Evolutionary conservation across 2,888 invertebrate genomes (phyloP).

Genomic region (Sisyra nigra): DNA sequence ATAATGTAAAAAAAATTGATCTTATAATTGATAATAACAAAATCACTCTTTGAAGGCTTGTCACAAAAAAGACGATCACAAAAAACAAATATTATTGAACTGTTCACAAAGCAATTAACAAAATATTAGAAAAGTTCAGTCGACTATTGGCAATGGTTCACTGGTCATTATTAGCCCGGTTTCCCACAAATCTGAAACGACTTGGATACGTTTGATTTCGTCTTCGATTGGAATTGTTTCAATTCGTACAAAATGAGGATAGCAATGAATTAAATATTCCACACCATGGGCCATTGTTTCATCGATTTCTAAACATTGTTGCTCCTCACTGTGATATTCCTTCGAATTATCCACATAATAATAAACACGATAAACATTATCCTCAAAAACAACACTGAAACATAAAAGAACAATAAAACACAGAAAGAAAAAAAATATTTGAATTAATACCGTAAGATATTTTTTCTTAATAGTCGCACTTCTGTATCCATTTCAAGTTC

Average conservation of each 20-base stretch:
- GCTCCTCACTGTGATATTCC: slow-evolving; percentile 66
- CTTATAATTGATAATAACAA: too few relatives aligned
- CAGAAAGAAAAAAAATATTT: neutral
- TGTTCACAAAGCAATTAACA: too few relatives aligned
- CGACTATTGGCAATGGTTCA: slow-evolving; percentile 33
- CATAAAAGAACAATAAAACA: slow-evolving; percentile 6
- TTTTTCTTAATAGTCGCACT: slow-evolving; percentile 40
- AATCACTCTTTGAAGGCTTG: too few relatives aligned
- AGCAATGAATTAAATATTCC: slow-evolving; percentile 49
- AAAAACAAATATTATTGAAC: too few relatives aligned
- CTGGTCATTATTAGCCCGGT: slow-evolving; percentile 63
- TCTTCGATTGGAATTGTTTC: slow-evolving; percentile 50
- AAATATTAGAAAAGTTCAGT: too few relatives aligned
- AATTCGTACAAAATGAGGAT: slow-evolving; percentile 62
- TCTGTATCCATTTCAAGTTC: slow-evolving; percentile 44
- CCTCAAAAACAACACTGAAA: slow-evolving; percentile 46
- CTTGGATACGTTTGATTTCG: slow-evolving; percentile 46
- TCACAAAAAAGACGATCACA: too few relatives aligned
- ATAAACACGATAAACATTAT: slow-evolving; percentile 46
- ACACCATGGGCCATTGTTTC: slow-evolving; percentile 49
- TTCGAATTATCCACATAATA: slow-evolving; percentile 73
- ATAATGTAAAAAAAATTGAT: too few relatives aligned
- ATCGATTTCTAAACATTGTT: slow-evolving; percentile 57
- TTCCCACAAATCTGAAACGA: slow-evolving; percentile 67
- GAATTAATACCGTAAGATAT: slow-evolving; percentile 26